Percentiles rank a stretch among this genome's conserved stretches.
These are phyloP conservation scores for Parambassis ranga DNA, from an alignment of 2,797 vertebrate genomes.

Conservation along the genomic window DNA sequence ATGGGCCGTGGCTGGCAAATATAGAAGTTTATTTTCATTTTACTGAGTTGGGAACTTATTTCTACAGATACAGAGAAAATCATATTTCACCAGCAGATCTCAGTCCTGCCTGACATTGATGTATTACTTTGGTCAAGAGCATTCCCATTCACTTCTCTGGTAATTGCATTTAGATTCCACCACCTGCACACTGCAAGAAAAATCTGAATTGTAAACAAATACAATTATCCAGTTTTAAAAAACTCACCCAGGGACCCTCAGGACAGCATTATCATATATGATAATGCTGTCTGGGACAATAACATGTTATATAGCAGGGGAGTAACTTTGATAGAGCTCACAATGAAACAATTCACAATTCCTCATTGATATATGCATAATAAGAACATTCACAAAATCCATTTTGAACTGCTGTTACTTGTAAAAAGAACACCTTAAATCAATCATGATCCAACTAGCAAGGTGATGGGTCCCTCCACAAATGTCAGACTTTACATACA, in stretches of 20 bases:
- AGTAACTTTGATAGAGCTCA: background rate
- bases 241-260: slow-evolving; percentile 14
- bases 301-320: slow-evolving; percentile 13
- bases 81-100: slow-evolving; percentile 58
- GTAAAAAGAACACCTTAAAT: no score
- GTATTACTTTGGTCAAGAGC: slow-evolving; percentile 57
- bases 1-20: slow-evolving; percentile 47
- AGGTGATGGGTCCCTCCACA: no score
- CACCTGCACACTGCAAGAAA: slow-evolving; percentile 44
- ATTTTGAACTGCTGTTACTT: no score
- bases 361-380: background rate
- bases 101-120: slow-evolving; percentile 65
- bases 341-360: background rate
- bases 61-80: slow-evolving; percentile 61
- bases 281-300: slow-evolving; percentile 33
- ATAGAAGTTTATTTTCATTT: slow-evolving; percentile 61
- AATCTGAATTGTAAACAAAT: slow-evolving; percentile 58
- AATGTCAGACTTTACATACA: no score
- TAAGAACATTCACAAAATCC: background rate
- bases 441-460: no score
- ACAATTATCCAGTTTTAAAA: slow-evolving; percentile 46
- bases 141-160: slow-evolving; percentile 45
- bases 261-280: no score
- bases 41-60: slow-evolving; percentile 55
- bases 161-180: slow-evolving; percentile 63